phyloP scores from a whole-genome alignment of 2,888 invertebrate genomes.

The Netelia melanura region DNA sequence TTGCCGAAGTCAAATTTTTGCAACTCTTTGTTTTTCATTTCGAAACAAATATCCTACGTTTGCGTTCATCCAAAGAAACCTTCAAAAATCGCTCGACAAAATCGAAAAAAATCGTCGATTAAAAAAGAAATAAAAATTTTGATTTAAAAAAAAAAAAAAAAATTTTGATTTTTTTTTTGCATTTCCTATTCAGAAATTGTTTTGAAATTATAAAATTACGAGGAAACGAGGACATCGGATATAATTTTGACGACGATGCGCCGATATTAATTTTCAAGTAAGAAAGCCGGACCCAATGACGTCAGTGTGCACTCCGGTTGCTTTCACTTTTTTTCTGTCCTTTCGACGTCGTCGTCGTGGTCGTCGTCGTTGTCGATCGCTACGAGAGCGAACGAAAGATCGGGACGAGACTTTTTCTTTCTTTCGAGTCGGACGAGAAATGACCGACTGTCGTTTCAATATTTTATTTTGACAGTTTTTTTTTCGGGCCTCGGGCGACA shows the following conservation, averaged over 20 bases:
- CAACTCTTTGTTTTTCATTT: neutral
- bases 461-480: constrained; percentile 5
- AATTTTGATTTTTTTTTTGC: neutral
- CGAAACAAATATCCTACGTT: no score
- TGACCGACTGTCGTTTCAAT: constrained; percentile 10
- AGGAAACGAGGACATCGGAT: neutral
- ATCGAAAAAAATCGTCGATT: no score
- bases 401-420: constrained; percentile 25
- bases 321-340: constrained; percentile 75
- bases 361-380: neutral
- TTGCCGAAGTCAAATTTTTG: neutral
- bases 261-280: constrained; percentile 70
- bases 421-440: neutral
- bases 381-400: constrained; percentile 9
- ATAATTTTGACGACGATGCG: constrained; percentile 5
- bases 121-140: neutral
- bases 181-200: neutral
- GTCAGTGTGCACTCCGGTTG: constrained; percentile 72
- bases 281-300: constrained; percentile 79
- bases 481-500: neutral
- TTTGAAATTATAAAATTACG: neutral
- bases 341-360: constrained; percentile 41
- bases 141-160: neutral
- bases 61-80: no score
- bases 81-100: no score